Evolutionary conservation across 2,113 vertebrate species (phyloP), one percentile per base, ranked within the genome.

Genomic region (Thryonomys swinderianus): DNA sequence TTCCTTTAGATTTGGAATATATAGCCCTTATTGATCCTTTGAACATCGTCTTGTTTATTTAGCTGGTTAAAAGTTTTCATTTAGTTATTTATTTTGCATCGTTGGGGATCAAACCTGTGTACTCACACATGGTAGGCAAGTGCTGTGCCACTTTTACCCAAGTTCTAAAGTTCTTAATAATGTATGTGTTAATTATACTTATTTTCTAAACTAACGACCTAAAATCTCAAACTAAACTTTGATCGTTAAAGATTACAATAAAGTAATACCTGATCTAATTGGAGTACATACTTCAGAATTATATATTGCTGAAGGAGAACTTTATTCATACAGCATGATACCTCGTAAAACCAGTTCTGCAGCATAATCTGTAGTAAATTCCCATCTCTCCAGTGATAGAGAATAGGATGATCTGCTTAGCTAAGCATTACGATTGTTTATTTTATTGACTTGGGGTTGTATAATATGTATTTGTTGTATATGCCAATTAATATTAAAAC

Each of bases 31-130:
- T 86, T 71, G 62, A 9, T 73, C 14, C 42, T 87, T 86, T 67
- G n/a, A 85, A 61, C 45, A 59, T 85, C 93, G 85, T 86, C 73
- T 67, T 83, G 3, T 59, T 92, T 93, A 69, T 53, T 92, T 95
- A 76, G 51, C n/a, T 87, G 55, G 14, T 59, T 64, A n/a, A 67
- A 80, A 55, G 17, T 90, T 32, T 64, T 55, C 64, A 64, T 66
- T 21, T 69, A 62, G 83, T 66, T 62, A 55, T 84, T 66, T 80
- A 18, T 67, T 55, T 80, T 23, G 14, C 9, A 18, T 17, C 51
- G 14, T 48, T 64, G 7, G 42, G 21, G 57, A 89, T 53, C 34
- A 79, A 89, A 64, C 45, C 59, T 37, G 12, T 18, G 61, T 16
- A 48, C 12, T n/a, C 17, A 25, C 32, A 20, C 8, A n/a, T 62